Percentiles rank a stretch among this genome's conserved stretches.
Evolutionary conservation across 2,113 vertebrate genomes (phyloP).

Genomic region (Protobothrops mucrosquamatus): DNA sequence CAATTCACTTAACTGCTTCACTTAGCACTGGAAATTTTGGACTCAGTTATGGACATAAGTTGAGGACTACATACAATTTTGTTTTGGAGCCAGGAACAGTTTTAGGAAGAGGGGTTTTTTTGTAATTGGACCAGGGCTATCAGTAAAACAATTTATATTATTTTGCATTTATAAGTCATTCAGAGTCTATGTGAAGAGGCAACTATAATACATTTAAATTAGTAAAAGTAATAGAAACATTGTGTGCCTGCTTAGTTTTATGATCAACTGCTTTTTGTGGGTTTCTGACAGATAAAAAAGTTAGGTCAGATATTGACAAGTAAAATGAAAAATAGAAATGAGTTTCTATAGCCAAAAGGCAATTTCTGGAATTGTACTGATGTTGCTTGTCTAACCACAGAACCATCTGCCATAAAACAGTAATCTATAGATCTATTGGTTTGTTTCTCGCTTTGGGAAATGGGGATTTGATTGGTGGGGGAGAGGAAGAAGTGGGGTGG

Average conservation of each 20-base stretch:
- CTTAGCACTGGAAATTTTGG: neutral
- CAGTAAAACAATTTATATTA: neutral
- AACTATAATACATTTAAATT: neutral
- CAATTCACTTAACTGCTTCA: neutral
- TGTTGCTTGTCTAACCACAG: neutral
- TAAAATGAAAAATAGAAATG: conserved; percentile 21
- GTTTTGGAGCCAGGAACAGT: neutral
- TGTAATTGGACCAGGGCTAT: neutral
- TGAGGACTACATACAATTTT: neutral
- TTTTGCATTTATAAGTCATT: neutral
- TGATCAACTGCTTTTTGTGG: neutral
- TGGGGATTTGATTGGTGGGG: neutral
- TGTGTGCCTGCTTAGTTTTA: neutral
- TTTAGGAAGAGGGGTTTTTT: neutral
- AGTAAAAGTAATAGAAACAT: neutral
- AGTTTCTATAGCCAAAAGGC: conserved; percentile 16
- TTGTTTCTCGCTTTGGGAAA: neutral
- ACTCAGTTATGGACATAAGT: neutral
- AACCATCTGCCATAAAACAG: conserved; percentile 15
- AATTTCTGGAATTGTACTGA: neutral
- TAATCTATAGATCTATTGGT: conserved; percentile 15
- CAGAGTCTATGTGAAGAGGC: neutral
- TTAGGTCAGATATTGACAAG: conserved; percentile 12
- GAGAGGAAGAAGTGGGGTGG: neutral
- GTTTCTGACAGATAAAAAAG: neutral